Evolutionary conservation across 2,797 vertebrate genomes (phyloP).

Genomic region (Pipistrellus pipistrellus): DNA sequence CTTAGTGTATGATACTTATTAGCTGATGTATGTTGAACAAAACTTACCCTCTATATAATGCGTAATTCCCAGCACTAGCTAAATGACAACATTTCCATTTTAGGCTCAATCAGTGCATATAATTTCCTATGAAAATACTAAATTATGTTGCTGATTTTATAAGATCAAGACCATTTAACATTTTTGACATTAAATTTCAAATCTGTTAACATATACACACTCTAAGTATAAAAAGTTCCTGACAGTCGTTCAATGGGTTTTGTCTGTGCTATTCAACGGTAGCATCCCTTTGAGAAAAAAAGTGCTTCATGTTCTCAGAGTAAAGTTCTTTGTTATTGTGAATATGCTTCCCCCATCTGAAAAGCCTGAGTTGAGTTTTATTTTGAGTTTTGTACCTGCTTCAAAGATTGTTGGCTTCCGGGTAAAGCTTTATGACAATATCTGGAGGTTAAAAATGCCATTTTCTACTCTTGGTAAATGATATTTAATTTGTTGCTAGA

Average conservation of each 20-base stretch:
- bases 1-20: background rate
- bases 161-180: slow-evolving; percentile 34
- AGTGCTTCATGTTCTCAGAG: slow-evolving; percentile 65
- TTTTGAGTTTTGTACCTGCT: slow-evolving; percentile 69
- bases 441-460: slow-evolving; percentile 53
- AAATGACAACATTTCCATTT: slow-evolving; percentile 36
- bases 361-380: slow-evolving; percentile 63
- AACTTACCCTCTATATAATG: background rate
- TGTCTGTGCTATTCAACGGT: slow-evolving; percentile 22
- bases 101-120: background rate
- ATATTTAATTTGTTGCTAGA: slow-evolving; percentile 69
- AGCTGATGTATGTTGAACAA: background rate
- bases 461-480: slow-evolving; percentile 57
- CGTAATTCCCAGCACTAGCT: background rate
- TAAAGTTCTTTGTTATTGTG: slow-evolving; percentile 65
- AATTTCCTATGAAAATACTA: slow-evolving; percentile 25
- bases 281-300: slow-evolving; percentile 58
- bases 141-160: slow-evolving; percentile 13
- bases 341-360: background rate
- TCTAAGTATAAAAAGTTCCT: slow-evolving; percentile 49
- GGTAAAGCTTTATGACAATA: slow-evolving; percentile 68
- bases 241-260: slow-evolving; percentile 33
- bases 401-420: slow-evolving; percentile 63
- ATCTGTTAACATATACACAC: slow-evolving; percentile 25
- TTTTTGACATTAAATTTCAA: slow-evolving; percentile 60